Base-by-base conservation (phyloP, 1,140 invertebrate species). In the Trichonephila clavata region DNA sequence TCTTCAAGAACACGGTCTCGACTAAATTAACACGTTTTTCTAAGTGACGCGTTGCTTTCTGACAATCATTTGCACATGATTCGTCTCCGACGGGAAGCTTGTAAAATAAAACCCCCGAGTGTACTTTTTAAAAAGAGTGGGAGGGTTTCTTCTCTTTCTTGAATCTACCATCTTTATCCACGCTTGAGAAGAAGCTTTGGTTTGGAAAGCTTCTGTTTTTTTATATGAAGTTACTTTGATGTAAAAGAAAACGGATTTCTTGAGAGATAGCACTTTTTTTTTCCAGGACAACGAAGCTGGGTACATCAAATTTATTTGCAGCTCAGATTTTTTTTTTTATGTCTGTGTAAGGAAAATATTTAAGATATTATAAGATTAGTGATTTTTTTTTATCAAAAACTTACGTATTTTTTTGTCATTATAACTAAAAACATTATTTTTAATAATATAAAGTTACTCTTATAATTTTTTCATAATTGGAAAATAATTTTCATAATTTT, bases 1-100 rank as follows among this genome's bases (percentile, higher is more conserved):
- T 86, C 50, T 83, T 84, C n/a, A 50, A 86, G 43, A 86, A 39
- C 43, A 68, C 24, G 43, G 83, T 7, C 16, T 77, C 27, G 77
- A 24, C 59, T 71, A 77, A 92, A 92, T 92, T 86, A 92, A 92
- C 81, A 65, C 81, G 91, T 86, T 92, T 92, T 68, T 86, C 80
- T 71, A 57, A 43, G 61, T 71, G 91, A 86, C 61, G 83, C 27
- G 88, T 59, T n/a, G 63, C 39, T 92, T 86, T 65, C n/a, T 80
- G 39, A 92, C 89, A 86, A 57, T 65, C 80, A 92, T 92, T 92
- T 92, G 90, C 90, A 84, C 80, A 59, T 68, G 90, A 92, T 84
- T 86, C 81, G 60, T 92, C 90, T 61, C 63, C n/a, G 43, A 84
- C 43, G 21, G 57, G 10, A 21, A 50, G 50, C 4, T 77, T 24